Evolutionary conservation across 2,113 vertebrate species (phyloP), one percentile per base, ranked within the genome.

Genomic region (Hypomesus transpacificus): DNA sequence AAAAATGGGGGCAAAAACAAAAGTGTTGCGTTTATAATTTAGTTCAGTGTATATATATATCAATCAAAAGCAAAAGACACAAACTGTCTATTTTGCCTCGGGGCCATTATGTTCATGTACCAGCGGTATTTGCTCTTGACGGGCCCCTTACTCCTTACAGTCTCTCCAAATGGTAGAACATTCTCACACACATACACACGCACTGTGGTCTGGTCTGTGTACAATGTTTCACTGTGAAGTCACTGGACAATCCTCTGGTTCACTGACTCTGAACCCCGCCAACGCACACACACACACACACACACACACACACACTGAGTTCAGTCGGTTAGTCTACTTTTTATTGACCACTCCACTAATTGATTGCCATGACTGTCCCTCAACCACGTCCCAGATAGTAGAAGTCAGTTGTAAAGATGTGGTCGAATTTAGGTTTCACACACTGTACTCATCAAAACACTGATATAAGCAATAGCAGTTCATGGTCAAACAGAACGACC

Each of bases 281-380:
- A 46, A 46, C 1, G 9, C 39, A 9, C 7, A 6, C 4, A 46
- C 39, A 46, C 39, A 46, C 39, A 46, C 39, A 13, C 39, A 18
- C 31, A 58, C 24, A 18, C 0, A 64, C 39, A 59, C 24, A 18
- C 0, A 64, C 39, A 79, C 76, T 0, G 64, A 80, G 72, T 17
- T 28, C 50, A 63, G 64, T 31, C 64, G 58, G 61, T 64, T 39
- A 63, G 69, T 81, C 67, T 58, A 54, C 70, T 74, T 66, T 21
- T 21, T 75, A 85, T 81, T 69, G 80, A 83, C 77, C 62, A 28
- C 24, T n/a, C 57, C 59, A 59, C 58, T 70, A 76, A 73, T 57
- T 64, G 73, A 81, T 78, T 72, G 76, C 5, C 39, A 11, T 65
- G 66, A 24, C 1, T 34, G 67, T 62, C 39, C 39, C 34, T 31